Evolutionary conservation across 2,888 invertebrate genomes (phyloP), one percentile per base, ranked within the genome.

Genomic region (Phania funesta): DNA sequence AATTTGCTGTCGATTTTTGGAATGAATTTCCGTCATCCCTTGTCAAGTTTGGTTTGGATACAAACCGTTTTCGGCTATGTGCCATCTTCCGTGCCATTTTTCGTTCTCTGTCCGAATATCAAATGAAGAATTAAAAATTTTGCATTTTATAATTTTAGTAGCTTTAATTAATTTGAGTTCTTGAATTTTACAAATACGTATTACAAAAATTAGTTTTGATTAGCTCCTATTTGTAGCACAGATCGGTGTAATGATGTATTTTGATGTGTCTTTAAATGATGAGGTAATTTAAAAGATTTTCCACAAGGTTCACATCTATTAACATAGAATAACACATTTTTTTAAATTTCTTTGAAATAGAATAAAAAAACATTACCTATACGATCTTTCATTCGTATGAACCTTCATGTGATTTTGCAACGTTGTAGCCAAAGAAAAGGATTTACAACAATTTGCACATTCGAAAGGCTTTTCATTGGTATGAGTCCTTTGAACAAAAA

Each of bases 221-320:
- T 13, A 38, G 4, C 35, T 62, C 2, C 13, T 48, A 18, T 54
- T 44, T 32, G 13, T 7, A 70, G 4, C n/a, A 35, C 46, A 6
- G 56, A 62, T 29, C 50, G 60, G 50, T 87, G 87, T 67, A 86
- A 71, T 60, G 87, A 85, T 8, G 88, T 87, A 65, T 84, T 85
- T 41, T 84, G 65, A 82, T 91, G 91, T 0, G 90, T 90, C 48
- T 90, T 90, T 0, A 91, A 85, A 73, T 91, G 91, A 79, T 91
- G 91, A 1, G 88, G 87, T 83, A 90, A 84, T 5, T 90, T 89
- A 70, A 91, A 91, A 0, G 87, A 87, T 77, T 90, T 91, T 3
- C 86, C 85, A 73, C 91, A 91, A 3, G 86, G 85, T 2, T 85
- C 75, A 65, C 91, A 91, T 62, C 89, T 90, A 67, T 2, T 84